These are phyloP conservation scores for Perizoma affinitatum DNA, from an alignment of 2,888 invertebrate genomes.

Conservation along the genomic window DNA sequence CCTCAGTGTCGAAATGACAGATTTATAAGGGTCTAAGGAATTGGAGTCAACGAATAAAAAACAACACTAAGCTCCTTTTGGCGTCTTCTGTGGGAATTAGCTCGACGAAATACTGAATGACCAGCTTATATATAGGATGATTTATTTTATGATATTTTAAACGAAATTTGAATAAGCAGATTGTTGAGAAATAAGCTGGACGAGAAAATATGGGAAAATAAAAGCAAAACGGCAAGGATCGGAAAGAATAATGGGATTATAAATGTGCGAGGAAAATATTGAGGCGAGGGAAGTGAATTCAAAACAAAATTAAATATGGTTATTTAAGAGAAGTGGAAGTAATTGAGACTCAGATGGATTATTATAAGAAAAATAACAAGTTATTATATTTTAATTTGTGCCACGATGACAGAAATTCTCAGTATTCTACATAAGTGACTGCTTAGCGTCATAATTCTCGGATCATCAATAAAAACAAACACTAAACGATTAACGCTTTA, in stretches of 20 bases:
- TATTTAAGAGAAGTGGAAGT: no score
- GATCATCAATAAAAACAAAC: conserved; percentile 24
- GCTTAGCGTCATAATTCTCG: conserved; percentile 6
- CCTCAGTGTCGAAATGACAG: conserved; percentile 60
- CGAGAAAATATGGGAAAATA: conserved; percentile 4
- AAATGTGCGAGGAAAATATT: neutral
- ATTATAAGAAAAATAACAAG: no score
- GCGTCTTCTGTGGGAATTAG: conserved; percentile 57
- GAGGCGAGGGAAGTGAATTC: no score
- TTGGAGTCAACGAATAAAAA: conserved; percentile 54
- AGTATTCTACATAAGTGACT: conserved; percentile 14
- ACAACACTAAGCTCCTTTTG: conserved; percentile 54
- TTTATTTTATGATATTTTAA: conserved; percentile 42
- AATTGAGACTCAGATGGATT: no score
- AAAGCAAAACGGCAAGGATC: neutral
- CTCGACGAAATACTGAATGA: conserved; percentile 56
- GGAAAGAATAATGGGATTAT: neutral
- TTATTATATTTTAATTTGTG: no score
- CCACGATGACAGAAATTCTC: conserved; percentile 3
- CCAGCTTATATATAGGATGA: conserved; percentile 53
- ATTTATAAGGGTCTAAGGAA: conserved; percentile 68
- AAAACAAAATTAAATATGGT: no score
- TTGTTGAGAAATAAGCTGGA: conserved; percentile 2
- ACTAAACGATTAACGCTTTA: conserved; percentile 17
- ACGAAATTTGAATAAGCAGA: conserved; percentile 20